phyloP scores from a whole-genome alignment of 1,140 invertebrate genomes.

The Drosophila ercepeae region DNA sequence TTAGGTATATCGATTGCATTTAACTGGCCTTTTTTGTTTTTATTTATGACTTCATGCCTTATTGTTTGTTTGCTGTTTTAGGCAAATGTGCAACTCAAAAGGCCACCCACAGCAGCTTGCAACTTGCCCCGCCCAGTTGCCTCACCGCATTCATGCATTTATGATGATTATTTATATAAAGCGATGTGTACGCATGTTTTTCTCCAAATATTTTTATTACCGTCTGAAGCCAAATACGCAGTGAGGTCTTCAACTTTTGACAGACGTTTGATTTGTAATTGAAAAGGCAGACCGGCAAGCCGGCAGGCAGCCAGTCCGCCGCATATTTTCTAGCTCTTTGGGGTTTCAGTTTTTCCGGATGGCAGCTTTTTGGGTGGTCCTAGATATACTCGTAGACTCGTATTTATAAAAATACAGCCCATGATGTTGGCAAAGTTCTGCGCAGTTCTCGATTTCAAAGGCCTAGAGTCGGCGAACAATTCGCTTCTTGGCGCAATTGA shows the following conservation, averaged over 20 bases:
- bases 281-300: constrained; percentile 28
- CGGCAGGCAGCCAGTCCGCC: background rate
- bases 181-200: constrained; percentile 32
- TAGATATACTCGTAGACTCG: background rate
- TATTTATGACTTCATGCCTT: constrained; percentile 43
- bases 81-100: constrained; percentile 37
- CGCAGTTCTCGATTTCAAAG: constrained; percentile 66
- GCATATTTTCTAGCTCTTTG: constrained; percentile 66
- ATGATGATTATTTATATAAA: constrained; percentile 47
- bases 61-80: constrained; percentile 40
- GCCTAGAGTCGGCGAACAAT: constrained; percentile 43
- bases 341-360: constrained; percentile 22
- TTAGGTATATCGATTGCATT: background rate
- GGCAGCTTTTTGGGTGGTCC: constrained; percentile 62
- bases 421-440: constrained; percentile 39
- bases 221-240: constrained; percentile 16
- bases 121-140: constrained; percentile 4
- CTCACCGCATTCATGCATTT: constrained; percentile 30
- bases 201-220: constrained; percentile 64
- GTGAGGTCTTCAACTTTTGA: constrained; percentile 47
- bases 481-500: constrained; percentile 50
- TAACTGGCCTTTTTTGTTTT: constrained; percentile 32
- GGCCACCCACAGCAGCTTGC: constrained; percentile 19
- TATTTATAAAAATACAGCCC: constrained; percentile 1
- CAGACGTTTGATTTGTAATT: constrained; percentile 77